Evolutionary conservation across 2,797 vertebrate genomes (phyloP).

Genomic region (Mallotus villosus): DNA sequence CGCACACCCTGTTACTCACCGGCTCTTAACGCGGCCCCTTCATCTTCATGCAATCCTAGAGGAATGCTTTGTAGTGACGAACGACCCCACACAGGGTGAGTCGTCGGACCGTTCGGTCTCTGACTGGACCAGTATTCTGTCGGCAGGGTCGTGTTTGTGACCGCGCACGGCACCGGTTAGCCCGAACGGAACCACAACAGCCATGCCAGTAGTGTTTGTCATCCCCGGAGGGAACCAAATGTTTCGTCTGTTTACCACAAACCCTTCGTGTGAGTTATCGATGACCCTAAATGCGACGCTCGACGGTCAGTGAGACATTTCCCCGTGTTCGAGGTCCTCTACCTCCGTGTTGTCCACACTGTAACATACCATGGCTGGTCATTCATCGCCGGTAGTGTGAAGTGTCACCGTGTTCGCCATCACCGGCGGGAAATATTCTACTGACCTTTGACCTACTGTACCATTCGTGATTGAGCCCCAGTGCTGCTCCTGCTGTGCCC

Average conservation of each 20-base stretch:
- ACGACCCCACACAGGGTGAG: background rate
- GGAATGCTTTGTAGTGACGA: slow-evolving; percentile 40
- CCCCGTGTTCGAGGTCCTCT: background rate
- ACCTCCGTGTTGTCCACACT: slow-evolving; percentile 40
- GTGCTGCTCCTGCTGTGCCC: slow-evolving; percentile 15
- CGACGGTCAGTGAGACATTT: no score
- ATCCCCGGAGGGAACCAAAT: background rate
- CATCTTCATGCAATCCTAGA: slow-evolving; percentile 34
- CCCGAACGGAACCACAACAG: no score
- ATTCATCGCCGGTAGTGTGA: slow-evolving; percentile 32
- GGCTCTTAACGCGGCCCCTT: background rate
- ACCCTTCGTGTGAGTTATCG: background rate
- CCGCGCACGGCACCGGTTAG: no score
- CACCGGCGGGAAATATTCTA: slow-evolving; percentile 26
- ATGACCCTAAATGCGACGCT: background rate
- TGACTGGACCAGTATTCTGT: background rate
- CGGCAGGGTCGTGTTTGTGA: background rate
- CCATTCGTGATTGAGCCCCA: slow-evolving; percentile 18
- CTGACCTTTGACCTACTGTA: slow-evolving; percentile 21
- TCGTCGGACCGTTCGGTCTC: background rate
- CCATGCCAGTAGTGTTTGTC: background rate
- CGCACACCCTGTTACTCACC: slow-evolving; percentile 7
- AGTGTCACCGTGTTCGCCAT: slow-evolving; percentile 19
- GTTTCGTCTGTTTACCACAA: background rate
- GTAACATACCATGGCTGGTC: slow-evolving; percentile 49